Percentiles rank a stretch among this genome's conserved stretches.
These are phyloP conservation scores for Festucalex cinctus DNA, from an alignment of 2,113 vertebrate species.

Conservation along the genomic window DNA sequence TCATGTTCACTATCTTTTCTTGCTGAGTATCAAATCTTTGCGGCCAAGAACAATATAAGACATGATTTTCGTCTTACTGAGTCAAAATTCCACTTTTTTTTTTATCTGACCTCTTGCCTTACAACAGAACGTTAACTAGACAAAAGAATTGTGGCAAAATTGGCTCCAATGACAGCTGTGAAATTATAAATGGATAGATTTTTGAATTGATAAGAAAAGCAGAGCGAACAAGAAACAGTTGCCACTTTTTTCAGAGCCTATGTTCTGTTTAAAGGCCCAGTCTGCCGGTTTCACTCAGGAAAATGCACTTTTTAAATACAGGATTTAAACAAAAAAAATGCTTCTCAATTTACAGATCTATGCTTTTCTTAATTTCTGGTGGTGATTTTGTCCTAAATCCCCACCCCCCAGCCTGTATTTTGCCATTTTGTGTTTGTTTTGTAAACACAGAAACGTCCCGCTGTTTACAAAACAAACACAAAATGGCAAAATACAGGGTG, in stretches of 20 bases:
- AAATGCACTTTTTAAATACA: no score
- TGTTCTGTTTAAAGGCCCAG: no score
- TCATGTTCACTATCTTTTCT: conserved; percentile 20
- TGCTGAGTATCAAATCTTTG: conserved; percentile 68
- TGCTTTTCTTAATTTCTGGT: no score
- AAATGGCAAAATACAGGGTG: no score
- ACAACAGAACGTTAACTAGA: conserved; percentile 35
- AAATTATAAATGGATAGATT: conserved; percentile 37
- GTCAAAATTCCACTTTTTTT: conserved; percentile 17
- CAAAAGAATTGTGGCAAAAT: conserved; percentile 33
- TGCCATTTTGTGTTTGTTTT: no score
- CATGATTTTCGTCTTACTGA: conserved; percentile 25
- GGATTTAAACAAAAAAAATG: no score
- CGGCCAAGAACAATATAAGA: conserved; percentile 79
- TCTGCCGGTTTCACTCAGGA: no score
- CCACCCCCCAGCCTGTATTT: no score
- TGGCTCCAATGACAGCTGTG: conserved; percentile 17
- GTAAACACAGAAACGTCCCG: no score
- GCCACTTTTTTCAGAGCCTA: conserved; percentile 20
- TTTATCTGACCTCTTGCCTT: conserved; percentile 55
- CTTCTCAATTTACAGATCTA: no score
- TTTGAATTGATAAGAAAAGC: conserved; percentile 24
- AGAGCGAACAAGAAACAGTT: conserved; percentile 7
- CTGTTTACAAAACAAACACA: no score
- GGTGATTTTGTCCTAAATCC: no score